Evolutionary conservation across 1,140 invertebrate species (phyloP), one percentile per base, ranked within the genome.

Genomic region (Apocrypta bakeri): DNA sequence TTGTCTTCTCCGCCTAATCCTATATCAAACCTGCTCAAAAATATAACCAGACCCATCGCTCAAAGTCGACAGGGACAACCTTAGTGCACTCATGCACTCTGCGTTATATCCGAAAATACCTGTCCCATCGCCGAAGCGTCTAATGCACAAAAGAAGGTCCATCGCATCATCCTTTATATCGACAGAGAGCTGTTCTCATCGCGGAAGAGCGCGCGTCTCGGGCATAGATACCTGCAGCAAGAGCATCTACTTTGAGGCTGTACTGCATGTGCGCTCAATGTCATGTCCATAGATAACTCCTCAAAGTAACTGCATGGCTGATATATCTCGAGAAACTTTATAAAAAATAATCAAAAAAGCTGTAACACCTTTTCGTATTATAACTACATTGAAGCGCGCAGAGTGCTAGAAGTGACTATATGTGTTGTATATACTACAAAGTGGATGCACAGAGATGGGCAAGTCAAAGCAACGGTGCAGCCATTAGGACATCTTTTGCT

Each of bases 401-500:
- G 33, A 37, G 33, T 9, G 33, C 33, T 2, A 37, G 33, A 37
- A 37, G 9, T 3, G 42, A 1, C 48, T 12, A 14, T 6, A 11
- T 12, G 24, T 17, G n/a, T 6, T 24, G 71, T 24, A 42, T 42
- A 42, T 42, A 79, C 84, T 87, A 90, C 89, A 90, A 90, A 89
- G 89, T 86, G 88, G 85, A 87, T 90, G 88, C 88, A 90, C 71
- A 87, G 84, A 85, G 81, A 85, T 56, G 75, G 81, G 71, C 81
- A 77, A 77, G 75, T 66, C 75, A 77, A 77, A 86, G 85, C 84
- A 85, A 85, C 85, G 89, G 88, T 90, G 89, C 89, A 90, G 86
- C 88, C 87, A 88, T 85, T 89, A 88, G 86, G 86, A 89, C 88
- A 89, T 87, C 88, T 88, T 87, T 89, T 90, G 88, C 89, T 87